Evolutionary conservation across 1,140 invertebrate species (phyloP).

Genomic region (Ridgeia piscesae): DNA sequence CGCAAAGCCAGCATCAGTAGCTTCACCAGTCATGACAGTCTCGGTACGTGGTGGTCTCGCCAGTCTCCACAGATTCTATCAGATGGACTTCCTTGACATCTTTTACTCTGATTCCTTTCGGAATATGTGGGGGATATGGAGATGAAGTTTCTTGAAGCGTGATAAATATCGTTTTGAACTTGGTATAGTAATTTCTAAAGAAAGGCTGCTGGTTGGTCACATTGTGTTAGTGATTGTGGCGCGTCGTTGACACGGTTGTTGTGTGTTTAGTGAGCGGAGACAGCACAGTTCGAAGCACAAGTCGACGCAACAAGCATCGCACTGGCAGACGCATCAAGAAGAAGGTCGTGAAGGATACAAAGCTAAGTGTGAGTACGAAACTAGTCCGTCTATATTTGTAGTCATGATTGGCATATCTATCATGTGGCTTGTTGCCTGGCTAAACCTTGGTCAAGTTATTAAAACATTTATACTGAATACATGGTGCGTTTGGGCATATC

Average conservation of each 20-base stretch:
- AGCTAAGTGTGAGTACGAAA: not conserved
- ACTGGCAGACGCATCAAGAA: not conserved
- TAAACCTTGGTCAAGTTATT: no score
- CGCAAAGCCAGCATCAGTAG: not conserved
- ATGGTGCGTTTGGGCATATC: no score
- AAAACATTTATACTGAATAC: no score
- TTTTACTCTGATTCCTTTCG: not conserved
- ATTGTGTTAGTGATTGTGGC: not conserved
- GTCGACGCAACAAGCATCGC: not conserved
- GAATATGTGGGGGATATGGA: not conserved
- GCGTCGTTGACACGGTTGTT: not conserved
- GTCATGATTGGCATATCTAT: no score
- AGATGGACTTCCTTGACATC: not conserved
- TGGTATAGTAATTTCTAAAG: not conserved
- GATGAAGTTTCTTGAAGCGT: no score
- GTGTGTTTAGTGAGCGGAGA: not conserved
- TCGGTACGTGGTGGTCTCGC: not conserved
- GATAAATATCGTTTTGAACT: no score
- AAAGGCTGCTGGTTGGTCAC: not conserved
- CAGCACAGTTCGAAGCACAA: not conserved
- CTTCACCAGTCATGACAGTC: not conserved
- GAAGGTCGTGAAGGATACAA: slow-evolving; percentile 5
- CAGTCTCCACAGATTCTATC: no score
- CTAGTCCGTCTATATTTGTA: not conserved
- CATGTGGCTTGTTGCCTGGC: no score